phyloP scores from a whole-genome alignment of 2,113 vertebrate genomes.

The Vimba vimba region DNA sequence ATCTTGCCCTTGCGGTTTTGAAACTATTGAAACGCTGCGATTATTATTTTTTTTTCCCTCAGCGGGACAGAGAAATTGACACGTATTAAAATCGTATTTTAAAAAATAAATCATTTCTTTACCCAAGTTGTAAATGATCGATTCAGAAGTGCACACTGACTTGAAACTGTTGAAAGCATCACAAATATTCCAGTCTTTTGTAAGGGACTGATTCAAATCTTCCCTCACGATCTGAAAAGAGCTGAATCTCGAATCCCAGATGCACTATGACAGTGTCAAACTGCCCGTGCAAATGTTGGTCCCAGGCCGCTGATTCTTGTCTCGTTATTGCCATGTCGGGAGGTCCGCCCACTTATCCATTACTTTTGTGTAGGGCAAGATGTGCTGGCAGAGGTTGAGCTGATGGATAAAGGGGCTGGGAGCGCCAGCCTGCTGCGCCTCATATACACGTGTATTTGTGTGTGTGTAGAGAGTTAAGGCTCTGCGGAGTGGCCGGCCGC shows the following conservation, averaged over 20 bases:
- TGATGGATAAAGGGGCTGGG: slow-evolving; percentile 3
- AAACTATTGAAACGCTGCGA: slow-evolving; percentile 41
- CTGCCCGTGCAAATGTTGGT: slow-evolving; percentile 48
- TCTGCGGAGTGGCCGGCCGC: slow-evolving; percentile 50
- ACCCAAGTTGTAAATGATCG: slow-evolving; percentile 34
- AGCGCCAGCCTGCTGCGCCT: slow-evolving; percentile 32
- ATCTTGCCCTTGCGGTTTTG: slow-evolving; percentile 26
- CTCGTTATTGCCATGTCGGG: slow-evolving; percentile 49
- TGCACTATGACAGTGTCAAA: slow-evolving; percentile 31
- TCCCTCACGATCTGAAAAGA: slow-evolving; percentile 21
- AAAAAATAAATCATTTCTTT: slow-evolving; percentile 57
- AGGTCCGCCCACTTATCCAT: background rate
- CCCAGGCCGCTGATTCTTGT: slow-evolving; percentile 41
- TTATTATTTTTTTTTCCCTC: background rate
- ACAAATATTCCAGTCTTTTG: slow-evolving; percentile 23
- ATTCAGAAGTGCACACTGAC: slow-evolving; percentile 44
- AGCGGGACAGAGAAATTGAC: slow-evolving; percentile 29
- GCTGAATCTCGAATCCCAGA: background rate
- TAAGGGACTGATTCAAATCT: slow-evolving; percentile 23
- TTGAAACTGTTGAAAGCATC: slow-evolving; percentile 30
- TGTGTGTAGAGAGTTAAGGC: slow-evolving; percentile 45
- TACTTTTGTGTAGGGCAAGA: slow-evolving; percentile 13
- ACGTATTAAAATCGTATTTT: slow-evolving; percentile 50
- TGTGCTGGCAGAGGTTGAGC: slow-evolving; percentile 40
- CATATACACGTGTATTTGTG: background rate